Evolutionary conservation across 30 jellyfish, hydroid and myxozoan genomes (phyloP).

Genomic region (Chrysaora quinquecirrha): DNA sequence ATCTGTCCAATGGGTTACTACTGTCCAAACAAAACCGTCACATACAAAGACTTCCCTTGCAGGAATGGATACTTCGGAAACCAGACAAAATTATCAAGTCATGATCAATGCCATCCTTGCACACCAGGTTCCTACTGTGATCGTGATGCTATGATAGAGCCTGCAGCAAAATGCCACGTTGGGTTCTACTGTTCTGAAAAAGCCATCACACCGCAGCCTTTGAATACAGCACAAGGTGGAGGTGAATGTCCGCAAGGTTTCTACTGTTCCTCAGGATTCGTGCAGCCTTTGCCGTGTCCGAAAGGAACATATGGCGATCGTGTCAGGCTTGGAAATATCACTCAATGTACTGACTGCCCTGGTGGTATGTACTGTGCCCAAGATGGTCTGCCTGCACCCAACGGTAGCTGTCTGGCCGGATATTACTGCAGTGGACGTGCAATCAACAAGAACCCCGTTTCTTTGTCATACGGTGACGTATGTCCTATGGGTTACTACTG

Average conservation of each 20-base stretch:
- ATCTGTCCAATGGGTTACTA: conserved; percentile 90
- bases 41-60: conserved; percentile 89
- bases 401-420: conserved; percentile 91
- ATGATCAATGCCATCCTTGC: conserved; percentile 96
- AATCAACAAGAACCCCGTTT: conserved; percentile 58
- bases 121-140: conserved; percentile 97
- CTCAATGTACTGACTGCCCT: conserved; percentile 86
- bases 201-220: conserved; percentile 89
- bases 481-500: conserved; percentile 96
- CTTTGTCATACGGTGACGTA: conserved; percentile 74
- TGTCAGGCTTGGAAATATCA: conserved; percentile 50
- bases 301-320: conserved; percentile 91
- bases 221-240: conserved; percentile 86
- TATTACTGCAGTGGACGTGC: conserved; percentile 89
- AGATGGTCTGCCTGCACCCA: conserved; percentile 85
- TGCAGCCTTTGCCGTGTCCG: conserved; percentile 86
- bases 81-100: conserved; percentile 73
- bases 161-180: conserved; percentile 87
- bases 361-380: conserved; percentile 94
- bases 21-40: conserved; percentile 92
- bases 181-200: conserved; percentile 89
- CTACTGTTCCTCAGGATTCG: conserved; percentile 86
- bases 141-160: conserved; percentile 75
- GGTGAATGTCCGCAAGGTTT: conserved; percentile 94
- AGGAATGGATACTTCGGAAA: conserved; percentile 91